Conservation (phyloP, 2,113 vertebrate species). For the Erinaceus europaeus region DNA sequence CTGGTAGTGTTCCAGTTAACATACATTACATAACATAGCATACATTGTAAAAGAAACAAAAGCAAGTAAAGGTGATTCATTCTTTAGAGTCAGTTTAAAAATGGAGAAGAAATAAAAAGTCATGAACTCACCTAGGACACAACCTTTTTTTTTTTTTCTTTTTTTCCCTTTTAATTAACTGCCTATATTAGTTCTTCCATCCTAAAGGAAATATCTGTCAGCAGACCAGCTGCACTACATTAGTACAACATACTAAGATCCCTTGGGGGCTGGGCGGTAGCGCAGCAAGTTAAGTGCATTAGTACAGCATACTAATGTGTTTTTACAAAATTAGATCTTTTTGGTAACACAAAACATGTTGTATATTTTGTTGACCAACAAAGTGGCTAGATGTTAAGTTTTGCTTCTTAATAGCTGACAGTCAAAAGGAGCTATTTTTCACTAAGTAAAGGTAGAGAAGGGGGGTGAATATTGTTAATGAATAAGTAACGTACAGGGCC, state of each 20-base stretch:
- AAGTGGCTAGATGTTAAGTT: not conserved
- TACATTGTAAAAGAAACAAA: not conserved
- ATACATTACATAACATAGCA: not conserved
- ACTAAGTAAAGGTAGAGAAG: not conserved
- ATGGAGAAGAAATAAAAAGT: conserved; percentile 21
- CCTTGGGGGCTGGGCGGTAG: too few species aligned
- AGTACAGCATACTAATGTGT: too few species aligned
- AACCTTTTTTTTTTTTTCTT: not conserved
- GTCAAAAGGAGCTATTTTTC: not conserved
- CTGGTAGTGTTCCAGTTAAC: not conserved
- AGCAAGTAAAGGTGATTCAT: not conserved
- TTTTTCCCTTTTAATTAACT: conserved; percentile 54
- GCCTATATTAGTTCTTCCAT: conserved; percentile 35
- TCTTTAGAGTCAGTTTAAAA: conserved; percentile 17
- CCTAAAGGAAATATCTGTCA: conserved; percentile 65
- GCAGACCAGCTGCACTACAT: conserved; percentile 53
- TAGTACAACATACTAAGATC: too few species aligned
- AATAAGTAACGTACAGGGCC: too few species aligned
- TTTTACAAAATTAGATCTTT: too few species aligned
- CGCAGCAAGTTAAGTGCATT: too few species aligned
- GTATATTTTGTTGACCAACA: not conserved
- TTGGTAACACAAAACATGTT: too few species aligned
- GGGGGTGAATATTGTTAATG: not conserved
- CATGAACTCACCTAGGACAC: not conserved
- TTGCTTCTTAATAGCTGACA: not conserved